Evolutionary conservation across 1,140 invertebrate genomes (phyloP).

Genomic region (Sinonovacula constricta): DNA sequence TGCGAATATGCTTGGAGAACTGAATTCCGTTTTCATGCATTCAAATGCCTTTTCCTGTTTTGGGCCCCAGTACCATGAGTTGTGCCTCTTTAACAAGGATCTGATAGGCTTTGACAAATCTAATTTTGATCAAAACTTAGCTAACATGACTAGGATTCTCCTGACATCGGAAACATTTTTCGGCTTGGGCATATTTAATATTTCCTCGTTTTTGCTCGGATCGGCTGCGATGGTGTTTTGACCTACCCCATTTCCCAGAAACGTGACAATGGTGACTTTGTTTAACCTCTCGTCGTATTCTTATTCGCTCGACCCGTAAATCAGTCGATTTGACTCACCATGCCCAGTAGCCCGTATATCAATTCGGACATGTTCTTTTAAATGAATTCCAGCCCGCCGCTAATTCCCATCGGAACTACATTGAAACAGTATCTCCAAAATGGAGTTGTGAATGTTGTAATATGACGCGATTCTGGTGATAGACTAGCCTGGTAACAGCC

Average conservation of each 20-base stretch:
- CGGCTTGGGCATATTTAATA: background rate
- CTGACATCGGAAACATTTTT: background rate
- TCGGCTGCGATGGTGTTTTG: background rate
- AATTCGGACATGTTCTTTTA: conserved; percentile 19
- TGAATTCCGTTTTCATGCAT: conserved; percentile 1
- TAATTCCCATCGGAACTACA: conserved; percentile 42
- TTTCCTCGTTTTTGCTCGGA: background rate
- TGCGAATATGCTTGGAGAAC: background rate
- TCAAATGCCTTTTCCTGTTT: background rate
- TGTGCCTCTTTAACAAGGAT: too few species aligned
- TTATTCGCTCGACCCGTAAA: background rate
- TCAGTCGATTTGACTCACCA: conserved; percentile 56
- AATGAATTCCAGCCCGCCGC: conserved; percentile 41
- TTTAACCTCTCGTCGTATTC: background rate
- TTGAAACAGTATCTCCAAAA: conserved; percentile 55
- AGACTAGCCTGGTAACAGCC: conserved; percentile 73
- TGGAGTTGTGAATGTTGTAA: conserved; percentile 56
- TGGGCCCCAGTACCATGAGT: too few species aligned
- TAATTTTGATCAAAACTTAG: background rate
- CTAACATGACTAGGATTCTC: background rate
- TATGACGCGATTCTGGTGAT: conserved; percentile 9
- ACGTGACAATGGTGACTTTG: background rate
- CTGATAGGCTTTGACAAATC: too few species aligned
- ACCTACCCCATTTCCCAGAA: background rate
- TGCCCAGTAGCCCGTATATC: conserved; percentile 31